Base-by-base conservation (phyloP, 1,140 invertebrate genomes). In the Muscidifurax raptorellus region DNA sequence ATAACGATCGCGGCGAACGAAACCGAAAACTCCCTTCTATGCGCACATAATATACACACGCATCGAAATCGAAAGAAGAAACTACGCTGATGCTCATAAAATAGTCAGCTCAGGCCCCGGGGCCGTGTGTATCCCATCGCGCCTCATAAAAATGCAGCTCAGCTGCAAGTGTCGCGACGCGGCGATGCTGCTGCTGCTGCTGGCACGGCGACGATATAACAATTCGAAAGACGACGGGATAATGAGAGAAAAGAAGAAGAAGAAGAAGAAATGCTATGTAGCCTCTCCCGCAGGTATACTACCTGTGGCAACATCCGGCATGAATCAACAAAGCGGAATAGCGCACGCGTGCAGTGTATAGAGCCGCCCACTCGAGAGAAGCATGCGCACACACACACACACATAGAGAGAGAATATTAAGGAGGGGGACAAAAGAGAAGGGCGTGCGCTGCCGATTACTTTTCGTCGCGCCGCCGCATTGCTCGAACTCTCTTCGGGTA, bases 241-340 rank as follows among this genome's bases (percentile, higher is more conserved):
- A 74, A 74, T 74, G 36, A 30, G 44, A 7, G 69, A 22, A 13
- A 2, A 27, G 15, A 77, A 1, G n/a, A 36, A 79, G 40, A 52
- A 52, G 36, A 32, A 64, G 47, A 59, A 59, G 52, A 59, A 59
- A 59, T 30, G 80, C 52, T 69, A 27, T 77, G 44, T 36, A 69
- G 13, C 18, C 10, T 52, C n/a, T 64, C 44, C 74, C n/a, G 44
- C 32, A 59, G 81, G 15, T 59, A n/a, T 59, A 59, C 52, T 85
- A 80, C 86, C 86, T 89, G 88, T 86, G 83, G 90, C 88, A 90
- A 90, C 89, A 90, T 90, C 89, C 89, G 89, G 90, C 87, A 86
- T 89, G 89, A 90, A 89, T 90, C 88, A 90, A 89, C 88, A 66
- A 81, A 78, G 84, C 86, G 87, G 86, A 89, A 90, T 87, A 83